Base-by-base conservation (phyloP, 2,888 invertebrate species). In the Pachymerium ferrugineum region DNA sequence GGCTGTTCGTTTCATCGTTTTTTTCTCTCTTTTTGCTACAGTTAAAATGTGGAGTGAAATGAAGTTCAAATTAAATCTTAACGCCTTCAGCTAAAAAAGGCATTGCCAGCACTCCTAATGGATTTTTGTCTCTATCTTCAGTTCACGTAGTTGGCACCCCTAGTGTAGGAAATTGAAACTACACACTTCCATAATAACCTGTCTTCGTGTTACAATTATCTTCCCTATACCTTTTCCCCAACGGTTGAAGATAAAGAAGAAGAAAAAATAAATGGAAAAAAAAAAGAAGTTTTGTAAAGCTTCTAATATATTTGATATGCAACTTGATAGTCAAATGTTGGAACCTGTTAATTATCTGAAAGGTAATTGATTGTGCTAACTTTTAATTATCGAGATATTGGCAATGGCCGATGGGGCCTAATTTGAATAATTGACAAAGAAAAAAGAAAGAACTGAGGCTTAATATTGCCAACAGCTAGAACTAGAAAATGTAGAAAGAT, bases 21-120 rank as follows among this genome's bases (percentile, higher is more conserved):
- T 54, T 47, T 47, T 3, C 47, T 19, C 22, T 47, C 19, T 54
- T 47, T 54, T 54, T 25, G 22, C 25, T 14, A 4, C 25, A 22
- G 54, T 54, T 54, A 54, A 54, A 54, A 54, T 54, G 54, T 54
- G 54, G 54, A 54, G 54, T 54, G 54, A 54, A 54, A 54, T 54
- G 54, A 54, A 54, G 54, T 54, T 54, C 54, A 54, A 54, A 54
- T 54, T 54, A 54, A 54, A 54, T 54, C 54, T 54, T 54, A 54
- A 54, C 54, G 54, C 54, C 54, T 54, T 25, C 25, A 54, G 54
- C 25, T 54, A 54, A 47, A 16, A 47, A 42, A 22, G 25, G 5
- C 54, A 25, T 54, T 54, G 54, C 54, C 54, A 54, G 54, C 54
- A 25, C 54, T 25, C 54, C 28, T 54, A 54, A 54, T 54, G 54